These are phyloP conservation scores for Griposia aprilina DNA, from an alignment of 2,888 invertebrate species.

Conservation along the genomic window DNA sequence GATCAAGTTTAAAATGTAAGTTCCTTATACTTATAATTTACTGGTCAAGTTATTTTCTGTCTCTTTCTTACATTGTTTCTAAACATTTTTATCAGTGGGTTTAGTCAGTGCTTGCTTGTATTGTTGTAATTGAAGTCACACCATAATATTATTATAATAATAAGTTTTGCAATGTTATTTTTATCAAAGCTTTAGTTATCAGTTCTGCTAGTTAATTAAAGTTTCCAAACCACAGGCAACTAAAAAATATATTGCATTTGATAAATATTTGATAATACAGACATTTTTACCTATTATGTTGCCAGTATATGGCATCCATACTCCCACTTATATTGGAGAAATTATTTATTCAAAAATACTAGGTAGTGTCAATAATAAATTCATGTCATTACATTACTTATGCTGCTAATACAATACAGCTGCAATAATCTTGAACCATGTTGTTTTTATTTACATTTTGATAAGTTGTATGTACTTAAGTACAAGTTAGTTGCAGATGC, in stretches of 20 bases:
- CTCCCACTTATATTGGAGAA: neutral
- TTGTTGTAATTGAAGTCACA: conserved; percentile 15
- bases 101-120: neutral
- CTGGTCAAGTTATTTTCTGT: neutral
- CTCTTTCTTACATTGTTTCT: neutral
- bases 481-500: neutral
- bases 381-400: conserved; percentile 28
- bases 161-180: conserved; percentile 1
- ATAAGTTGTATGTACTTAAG: neutral
- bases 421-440: conserved; percentile 24
- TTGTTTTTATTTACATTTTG: conserved; percentile 11
- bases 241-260: neutral
- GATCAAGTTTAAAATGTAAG: neutral
- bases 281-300: conserved; percentile 13
- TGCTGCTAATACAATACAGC: conserved; percentile 1
- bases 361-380: conserved; percentile 33
- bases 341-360: conserved; percentile 31
- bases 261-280: conserved; percentile 5
- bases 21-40: neutral
- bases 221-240: neutral
- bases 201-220: conserved; percentile 2
- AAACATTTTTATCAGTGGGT: neutral
- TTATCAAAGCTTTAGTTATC: conserved; percentile 31
- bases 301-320: conserved; percentile 8
- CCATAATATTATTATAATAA: neutral